phyloP scores from a whole-genome alignment of 2,113 vertebrate genomes.

The Bambusicola thoracicus region DNA sequence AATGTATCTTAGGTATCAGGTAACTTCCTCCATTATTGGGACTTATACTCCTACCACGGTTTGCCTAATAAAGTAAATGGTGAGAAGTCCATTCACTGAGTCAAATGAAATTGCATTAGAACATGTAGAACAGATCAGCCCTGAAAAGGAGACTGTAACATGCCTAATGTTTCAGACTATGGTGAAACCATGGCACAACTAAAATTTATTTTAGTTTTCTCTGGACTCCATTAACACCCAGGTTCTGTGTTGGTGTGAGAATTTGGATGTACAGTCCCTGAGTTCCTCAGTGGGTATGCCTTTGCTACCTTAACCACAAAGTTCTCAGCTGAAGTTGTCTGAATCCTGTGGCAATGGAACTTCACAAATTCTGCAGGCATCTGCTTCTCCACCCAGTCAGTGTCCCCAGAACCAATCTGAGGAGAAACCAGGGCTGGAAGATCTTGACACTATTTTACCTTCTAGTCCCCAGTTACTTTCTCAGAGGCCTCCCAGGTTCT shows the following conservation, averaged over 20 bases:
- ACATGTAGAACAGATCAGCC: constrained; percentile 56
- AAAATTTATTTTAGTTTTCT: neutral
- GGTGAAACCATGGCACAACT: neutral
- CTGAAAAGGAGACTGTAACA: constrained; percentile 20
- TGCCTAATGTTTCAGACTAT: constrained; percentile 12
- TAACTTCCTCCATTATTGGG: constrained; percentile 76
- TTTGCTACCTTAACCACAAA: neutral
- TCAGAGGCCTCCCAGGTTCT: neutral
- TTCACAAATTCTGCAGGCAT: neutral
- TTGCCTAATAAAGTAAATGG: constrained; percentile 62
- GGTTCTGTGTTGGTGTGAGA: neutral
- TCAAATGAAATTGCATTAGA: constrained; percentile 69
- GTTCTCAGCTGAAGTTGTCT: neutral
- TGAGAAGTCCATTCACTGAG: constrained; percentile 68
- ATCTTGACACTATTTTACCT: neutral
- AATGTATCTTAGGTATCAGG: constrained; percentile 71
- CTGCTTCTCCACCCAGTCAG: neutral
- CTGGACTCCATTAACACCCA: rapidly evolving
- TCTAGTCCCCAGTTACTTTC: neutral
- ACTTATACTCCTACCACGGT: too few relatives aligned
- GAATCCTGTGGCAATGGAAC: neutral
- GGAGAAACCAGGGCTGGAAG: neutral
- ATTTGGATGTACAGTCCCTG: neutral
- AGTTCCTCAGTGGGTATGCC: neutral
- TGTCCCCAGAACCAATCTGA: neutral